Base-by-base conservation (phyloP, 2,888 invertebrate species). In the Macaria liturata region DNA sequence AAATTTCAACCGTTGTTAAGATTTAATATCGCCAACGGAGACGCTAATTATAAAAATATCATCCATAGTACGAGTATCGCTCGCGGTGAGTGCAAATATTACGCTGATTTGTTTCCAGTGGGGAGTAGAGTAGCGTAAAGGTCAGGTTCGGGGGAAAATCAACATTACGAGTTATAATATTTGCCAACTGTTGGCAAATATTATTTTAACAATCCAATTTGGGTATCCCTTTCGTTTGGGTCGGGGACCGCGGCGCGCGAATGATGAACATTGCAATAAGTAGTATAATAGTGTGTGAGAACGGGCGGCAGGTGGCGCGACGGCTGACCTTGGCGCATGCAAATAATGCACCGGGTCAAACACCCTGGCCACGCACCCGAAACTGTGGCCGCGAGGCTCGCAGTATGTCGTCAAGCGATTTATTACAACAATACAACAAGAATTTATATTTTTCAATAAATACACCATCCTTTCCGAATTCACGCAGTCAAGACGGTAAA, bases 251-350 rank as follows among this genome's bases (percentile, higher is more conserved):
- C 48, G 50, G n/a, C 9, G 48, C 48, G 50, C 49, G 46, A 61
- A 56, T 59, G 43, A 62, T 48, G 59, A 57, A 45, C 51, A 46
- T 49, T 48, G 52, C 57, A 66, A 64, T 51, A 65, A 9, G 48
- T 9, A 48, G 54, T 50, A 49, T 49, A 49, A 32, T 42, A 5
- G 43, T 50, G 59, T 52, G 69, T 69, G 72, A 66, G 68, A 67
- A 65, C 65, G 65, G 48, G 56, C 66, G 72, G 79, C 86, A 85
- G 84, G 83, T 84, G 84, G 68, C 69, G 69, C 62, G 55, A 50
- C 74, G 84, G 81, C 86, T 85, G 84, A 81, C 86, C 86, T 86
- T 86, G 82, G 32, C 67, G 60, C 74, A 80, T 83, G 81, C 81
- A 80, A 83, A 83, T 81, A 80, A 69, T 72, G 72, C 68, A 69